These are phyloP conservation scores for Sapayoa aenigma DNA, from an alignment of 2,113 vertebrate genomes.

Conservation along the genomic window DNA sequence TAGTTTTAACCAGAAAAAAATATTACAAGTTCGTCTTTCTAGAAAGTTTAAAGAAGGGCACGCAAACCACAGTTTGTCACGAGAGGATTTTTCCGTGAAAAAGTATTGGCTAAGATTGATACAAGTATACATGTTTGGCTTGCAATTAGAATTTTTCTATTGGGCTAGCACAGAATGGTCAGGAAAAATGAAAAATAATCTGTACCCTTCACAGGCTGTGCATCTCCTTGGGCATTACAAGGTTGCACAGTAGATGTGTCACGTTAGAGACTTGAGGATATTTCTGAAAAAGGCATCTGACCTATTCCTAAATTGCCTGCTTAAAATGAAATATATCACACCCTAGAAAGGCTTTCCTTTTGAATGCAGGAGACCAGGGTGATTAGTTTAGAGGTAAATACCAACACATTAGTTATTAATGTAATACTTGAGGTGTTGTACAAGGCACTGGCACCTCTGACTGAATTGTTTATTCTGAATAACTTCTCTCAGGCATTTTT, in stretches of 20 bases:
- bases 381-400: neutral
- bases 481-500: neutral
- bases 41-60: neutral
- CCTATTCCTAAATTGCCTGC: neutral
- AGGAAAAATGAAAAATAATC: neutral
- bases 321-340: neutral
- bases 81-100: neutral
- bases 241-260: neutral
- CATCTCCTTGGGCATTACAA: neutral
- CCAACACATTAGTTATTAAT: neutral
- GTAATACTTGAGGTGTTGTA: neutral
- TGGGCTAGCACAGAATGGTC: neutral
- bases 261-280: neutral
- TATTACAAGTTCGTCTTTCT: neutral
- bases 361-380: neutral
- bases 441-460: neutral
- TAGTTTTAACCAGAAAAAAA: neutral
- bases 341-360: neutral
- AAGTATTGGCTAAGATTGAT: neutral
- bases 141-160: neutral
- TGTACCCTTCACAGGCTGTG: fast-evolving
- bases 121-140: neutral
- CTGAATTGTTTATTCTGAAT: neutral
- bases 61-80: neutral
- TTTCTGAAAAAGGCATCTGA: neutral